Conservation (phyloP, 2,888 invertebrate species). For the Mesochorus sp. region DNA sequence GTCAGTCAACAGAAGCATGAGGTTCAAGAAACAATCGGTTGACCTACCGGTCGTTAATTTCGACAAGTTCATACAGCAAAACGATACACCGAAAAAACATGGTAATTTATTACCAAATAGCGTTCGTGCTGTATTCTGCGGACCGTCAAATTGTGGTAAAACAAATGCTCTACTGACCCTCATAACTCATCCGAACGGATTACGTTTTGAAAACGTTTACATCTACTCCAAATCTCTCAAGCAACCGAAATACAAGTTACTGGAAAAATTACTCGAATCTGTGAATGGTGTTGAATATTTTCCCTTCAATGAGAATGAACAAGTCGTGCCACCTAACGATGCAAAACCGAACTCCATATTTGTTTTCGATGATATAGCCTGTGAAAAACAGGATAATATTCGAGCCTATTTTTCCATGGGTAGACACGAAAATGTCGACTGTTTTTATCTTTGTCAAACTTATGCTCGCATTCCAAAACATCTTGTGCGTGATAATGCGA, state of each 20-base stretch:
- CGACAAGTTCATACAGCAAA: too few species aligned
- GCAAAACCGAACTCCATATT: conserved; percentile 69
- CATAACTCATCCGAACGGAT: too few species aligned
- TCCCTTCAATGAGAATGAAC: conserved; percentile 61
- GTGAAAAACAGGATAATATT: conserved; percentile 67
- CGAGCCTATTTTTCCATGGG: conserved; percentile 64
- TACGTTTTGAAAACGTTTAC: too few species aligned
- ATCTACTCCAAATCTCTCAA: too few species aligned
- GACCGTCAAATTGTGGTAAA: too few species aligned
- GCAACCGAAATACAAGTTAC: conserved; percentile 1
- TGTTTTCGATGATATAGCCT: conserved; percentile 68
- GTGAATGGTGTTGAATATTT: conserved; percentile 14
- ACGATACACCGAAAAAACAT: too few species aligned
- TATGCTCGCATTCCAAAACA: conserved; percentile 66
- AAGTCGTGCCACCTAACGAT: conserved; percentile 64
- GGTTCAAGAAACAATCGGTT: too few species aligned
- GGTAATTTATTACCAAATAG: too few species aligned
- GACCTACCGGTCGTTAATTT: too few species aligned
- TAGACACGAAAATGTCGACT: conserved; percentile 62
- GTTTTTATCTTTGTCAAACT: conserved; percentile 64
- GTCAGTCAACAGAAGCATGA: too few species aligned
- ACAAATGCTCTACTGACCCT: too few species aligned
- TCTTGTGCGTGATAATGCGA: conserved; percentile 64
- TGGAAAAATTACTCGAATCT: not conserved
- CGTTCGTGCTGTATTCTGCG: too few species aligned